Evolutionary conservation across 2,113 vertebrate genomes (phyloP), one percentile per base, ranked within the genome.

Genomic region (Cygnus buccinator): DNA sequence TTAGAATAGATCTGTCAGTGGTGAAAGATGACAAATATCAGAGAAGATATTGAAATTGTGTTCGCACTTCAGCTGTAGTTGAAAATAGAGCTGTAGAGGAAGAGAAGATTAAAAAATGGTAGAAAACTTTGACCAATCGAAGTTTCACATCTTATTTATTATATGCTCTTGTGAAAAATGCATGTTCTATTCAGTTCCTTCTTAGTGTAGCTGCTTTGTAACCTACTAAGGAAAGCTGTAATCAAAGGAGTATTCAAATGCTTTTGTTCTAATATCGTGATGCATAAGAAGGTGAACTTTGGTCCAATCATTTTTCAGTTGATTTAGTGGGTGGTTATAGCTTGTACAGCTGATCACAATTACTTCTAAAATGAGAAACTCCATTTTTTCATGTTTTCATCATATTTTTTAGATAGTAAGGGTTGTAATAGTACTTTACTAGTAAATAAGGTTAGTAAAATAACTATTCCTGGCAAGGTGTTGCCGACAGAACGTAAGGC

Each of bases 111-210:
- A 28, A 68, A 59, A 89, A 44, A 23, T 31, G 39, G 48, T 50
- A 50, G 48, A 68, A 80, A 54, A n/a, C 11, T 50, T 22, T 50
- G 11, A 50, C 48, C 21, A 50, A 50, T 50, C 21, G 10, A 50
- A 50, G 48, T 50, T 50, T 22, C 48, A 50, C 48, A 50, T 22
- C 48, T 22, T 50, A 50, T 50, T 50, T 50, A 50, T 50, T 73
- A 31, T 0, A 1, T 52, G 6, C 5, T 70, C 5, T 9, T 66
- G 7, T 66, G 9, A 70, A 81, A 81, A n/a, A 48, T 13, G 2
- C 3, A 19, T 65, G 16, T 10, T 77, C 19, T 52, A 0, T 78
- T 66, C 50, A 70, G 70, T 19, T 55, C 15, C 16, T 59, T 17
- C 14, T 59, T n/a, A 55, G 11, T 44, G 6, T 48, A 73, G n/a